phyloP scores from a whole-genome alignment of 1,140 invertebrate genomes.

The Zaprionus davidi region DNA sequence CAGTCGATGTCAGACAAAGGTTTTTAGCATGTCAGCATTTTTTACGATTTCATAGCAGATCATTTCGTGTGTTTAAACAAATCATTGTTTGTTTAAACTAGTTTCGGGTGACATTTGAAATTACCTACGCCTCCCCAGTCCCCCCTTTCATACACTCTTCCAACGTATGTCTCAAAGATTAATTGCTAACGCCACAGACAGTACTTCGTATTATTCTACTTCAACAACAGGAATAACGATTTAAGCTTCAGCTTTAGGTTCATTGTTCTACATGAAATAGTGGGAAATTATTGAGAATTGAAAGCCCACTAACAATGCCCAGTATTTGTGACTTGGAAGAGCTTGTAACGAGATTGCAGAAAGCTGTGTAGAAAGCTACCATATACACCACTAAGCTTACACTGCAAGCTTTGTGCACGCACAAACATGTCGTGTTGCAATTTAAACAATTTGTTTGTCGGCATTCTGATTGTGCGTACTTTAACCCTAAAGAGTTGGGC shows the following conservation, averaged over 20 bases:
- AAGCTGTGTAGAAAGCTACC: constrained; percentile 16
- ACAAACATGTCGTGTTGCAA: constrained; percentile 29
- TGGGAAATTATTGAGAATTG: constrained; percentile 18
- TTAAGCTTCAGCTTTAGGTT: constrained; percentile 5
- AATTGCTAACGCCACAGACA: constrained; percentile 36
- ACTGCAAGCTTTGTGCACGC: not conserved
- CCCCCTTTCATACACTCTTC: not conserved
- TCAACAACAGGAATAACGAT: constrained; percentile 1
- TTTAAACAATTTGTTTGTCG: constrained; percentile 61
- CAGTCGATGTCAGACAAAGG: constrained; percentile 8
- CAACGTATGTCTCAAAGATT: constrained; percentile 44
- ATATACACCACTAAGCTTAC: not conserved
- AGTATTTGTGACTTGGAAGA: not conserved
- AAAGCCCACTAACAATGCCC: constrained; percentile 35
- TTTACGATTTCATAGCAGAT: constrained; percentile 18
- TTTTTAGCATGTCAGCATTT: constrained; percentile 21
- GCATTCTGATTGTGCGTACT: constrained; percentile 67
- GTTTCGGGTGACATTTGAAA: constrained; percentile 49
- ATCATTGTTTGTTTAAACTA: constrained; percentile 63
- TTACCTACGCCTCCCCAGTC: not conserved
- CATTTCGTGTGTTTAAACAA: constrained; percentile 26
- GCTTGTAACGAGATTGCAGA: constrained; percentile 2
- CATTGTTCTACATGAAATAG: constrained; percentile 33
- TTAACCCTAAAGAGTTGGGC: constrained; percentile 59
- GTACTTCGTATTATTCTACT: constrained; percentile 22